Base-by-base conservation (phyloP, 2,888 invertebrate species). In the Amorpha juglandis region DNA sequence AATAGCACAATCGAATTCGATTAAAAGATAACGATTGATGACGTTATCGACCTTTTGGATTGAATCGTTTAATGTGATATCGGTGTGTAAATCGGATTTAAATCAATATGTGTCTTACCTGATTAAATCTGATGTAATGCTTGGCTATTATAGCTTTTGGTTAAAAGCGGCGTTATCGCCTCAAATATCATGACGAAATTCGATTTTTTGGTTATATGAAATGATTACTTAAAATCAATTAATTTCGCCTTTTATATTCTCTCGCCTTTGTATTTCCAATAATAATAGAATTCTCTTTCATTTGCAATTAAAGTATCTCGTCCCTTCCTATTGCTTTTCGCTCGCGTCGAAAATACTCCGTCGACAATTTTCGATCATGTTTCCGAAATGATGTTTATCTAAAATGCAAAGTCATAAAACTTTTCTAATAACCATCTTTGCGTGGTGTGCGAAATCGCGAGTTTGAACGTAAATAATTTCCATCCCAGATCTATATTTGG, bases 401-500 rank as follows among this genome's bases (percentile, higher is more conserved):
- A 77, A 83, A 86, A 81, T 78, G 81, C 78, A 76, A 84, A 87
- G 83, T 88, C 87, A 89, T 88, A 86, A 90, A 92, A 92, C 90
- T 92, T 92, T 89, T 81, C 79, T 89, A 90, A 92, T 92, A 88
- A 88, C 80, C 84, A 84, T 84, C 84, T 87, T 87, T 81, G 86
- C 83, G 76, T 74, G 70, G 80, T 82, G 79, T 80, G 84, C 86
- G 82, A 87, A 90, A 88, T 88, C 89, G 85, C 78, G 68, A 73
- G 69, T 74, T 83, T 88, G 85, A 84, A 82, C 82, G 86, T 86
- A 89, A 90, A 92, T 90, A 90, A 92, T 89, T 88, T 86, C 84
- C 84, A 86, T 83, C 82, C 81, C 80, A 88, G 88, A 89, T 90
- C 88, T 87, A 91, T 91, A 86, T 91, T 88, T 91, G 90, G 90